phyloP scores from a whole-genome alignment of 2,797 vertebrate species.

The Alfaro cultratus region DNA sequence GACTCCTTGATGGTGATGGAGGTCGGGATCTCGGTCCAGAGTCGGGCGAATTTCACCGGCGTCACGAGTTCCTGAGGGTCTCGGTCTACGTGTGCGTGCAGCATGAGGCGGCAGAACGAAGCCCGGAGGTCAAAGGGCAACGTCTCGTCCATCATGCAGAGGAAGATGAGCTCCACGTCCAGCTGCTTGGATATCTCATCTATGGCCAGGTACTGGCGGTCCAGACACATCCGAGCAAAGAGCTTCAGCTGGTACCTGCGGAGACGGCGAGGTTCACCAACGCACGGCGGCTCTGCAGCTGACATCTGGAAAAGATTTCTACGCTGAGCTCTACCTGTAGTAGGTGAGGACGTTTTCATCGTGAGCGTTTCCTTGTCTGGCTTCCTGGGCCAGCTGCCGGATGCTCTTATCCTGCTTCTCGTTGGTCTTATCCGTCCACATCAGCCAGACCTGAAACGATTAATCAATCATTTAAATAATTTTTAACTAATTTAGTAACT shows the following conservation, averaged over 20 bases:
- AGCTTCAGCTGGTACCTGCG: slow-evolving; percentile 97
- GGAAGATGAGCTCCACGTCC: slow-evolving; percentile 94
- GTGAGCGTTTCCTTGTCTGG: slow-evolving; percentile 90
- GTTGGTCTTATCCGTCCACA: slow-evolving; percentile 91
- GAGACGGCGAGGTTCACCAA: neutral
- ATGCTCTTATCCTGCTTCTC: slow-evolving; percentile 93
- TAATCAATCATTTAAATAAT: too few species aligned
- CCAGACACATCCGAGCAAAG: slow-evolving; percentile 96
- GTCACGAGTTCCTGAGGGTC: slow-evolving; percentile 97
- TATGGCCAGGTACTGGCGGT: slow-evolving; percentile 97
- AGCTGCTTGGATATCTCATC: slow-evolving; percentile 97
- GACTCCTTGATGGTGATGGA: slow-evolving; percentile 98
- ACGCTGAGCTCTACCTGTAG: slow-evolving; percentile 84
- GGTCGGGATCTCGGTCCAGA: slow-evolving; percentile 96
- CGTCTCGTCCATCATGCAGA: slow-evolving; percentile 97
- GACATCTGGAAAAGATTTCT: rapidly evolving
- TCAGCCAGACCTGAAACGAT: slow-evolving; percentile 87
- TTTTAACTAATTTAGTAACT: too few species aligned
- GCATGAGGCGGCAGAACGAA: slow-evolving; percentile 98
- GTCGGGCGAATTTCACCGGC: slow-evolving; percentile 93
- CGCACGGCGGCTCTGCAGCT: neutral
- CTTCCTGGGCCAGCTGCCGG: slow-evolving; percentile 92
- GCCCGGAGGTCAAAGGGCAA: slow-evolving; percentile 95
- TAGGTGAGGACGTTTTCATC: slow-evolving; percentile 96
- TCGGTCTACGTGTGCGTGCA: slow-evolving; percentile 94